Percentiles rank a stretch among this genome's conserved stretches.
These are phyloP conservation scores for Girardinus metallicus DNA, from an alignment of 2,797 vertebrate species.

Conservation along the genomic window DNA sequence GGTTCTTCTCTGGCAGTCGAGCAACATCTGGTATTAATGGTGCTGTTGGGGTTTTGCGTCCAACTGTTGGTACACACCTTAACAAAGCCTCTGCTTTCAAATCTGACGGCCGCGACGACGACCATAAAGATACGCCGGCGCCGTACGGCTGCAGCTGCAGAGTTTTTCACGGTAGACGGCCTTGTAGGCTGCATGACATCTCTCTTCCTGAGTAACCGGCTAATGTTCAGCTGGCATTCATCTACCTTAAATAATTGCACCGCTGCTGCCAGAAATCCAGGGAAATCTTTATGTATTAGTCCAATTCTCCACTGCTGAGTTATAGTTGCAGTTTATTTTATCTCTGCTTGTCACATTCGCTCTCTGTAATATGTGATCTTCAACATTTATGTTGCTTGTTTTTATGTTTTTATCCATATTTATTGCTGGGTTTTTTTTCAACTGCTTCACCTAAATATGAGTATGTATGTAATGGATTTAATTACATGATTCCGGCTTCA, in stretches of 20 bases:
- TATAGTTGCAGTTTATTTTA: background rate
- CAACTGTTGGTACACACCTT: conserved; percentile 51
- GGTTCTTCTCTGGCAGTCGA: conserved; percentile 33
- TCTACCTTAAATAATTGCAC: conserved; percentile 10
- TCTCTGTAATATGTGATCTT: background rate
- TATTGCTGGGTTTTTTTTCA: background rate
- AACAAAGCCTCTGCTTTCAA: conserved; percentile 30
- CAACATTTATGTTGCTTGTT: background rate
- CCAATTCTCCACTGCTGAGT: background rate
- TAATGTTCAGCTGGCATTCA: conserved; percentile 19
- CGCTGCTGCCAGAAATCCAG: conserved; percentile 13
- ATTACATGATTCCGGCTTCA: background rate
- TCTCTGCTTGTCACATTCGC: background rate
- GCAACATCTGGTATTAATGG: conserved; percentile 56
- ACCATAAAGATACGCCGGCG: conserved; percentile 30
- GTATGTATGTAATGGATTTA: background rate
- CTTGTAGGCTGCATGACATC: conserved; percentile 34
- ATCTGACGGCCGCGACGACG: conserved; percentile 37
- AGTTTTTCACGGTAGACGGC: conserved; percentile 18
- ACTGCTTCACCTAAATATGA: background rate
- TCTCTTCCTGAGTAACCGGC: conserved; percentile 15
- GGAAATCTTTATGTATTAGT: conserved; percentile 1
- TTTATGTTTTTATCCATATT: background rate
- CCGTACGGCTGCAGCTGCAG: background rate
- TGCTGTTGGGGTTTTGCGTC: conserved; percentile 34